A percentile compares a stretch with the other conserved stretches of the same genome.
Conservation (phyloP, 1,140 invertebrate genomes). For the Aphelinus atriplicis region DNA sequence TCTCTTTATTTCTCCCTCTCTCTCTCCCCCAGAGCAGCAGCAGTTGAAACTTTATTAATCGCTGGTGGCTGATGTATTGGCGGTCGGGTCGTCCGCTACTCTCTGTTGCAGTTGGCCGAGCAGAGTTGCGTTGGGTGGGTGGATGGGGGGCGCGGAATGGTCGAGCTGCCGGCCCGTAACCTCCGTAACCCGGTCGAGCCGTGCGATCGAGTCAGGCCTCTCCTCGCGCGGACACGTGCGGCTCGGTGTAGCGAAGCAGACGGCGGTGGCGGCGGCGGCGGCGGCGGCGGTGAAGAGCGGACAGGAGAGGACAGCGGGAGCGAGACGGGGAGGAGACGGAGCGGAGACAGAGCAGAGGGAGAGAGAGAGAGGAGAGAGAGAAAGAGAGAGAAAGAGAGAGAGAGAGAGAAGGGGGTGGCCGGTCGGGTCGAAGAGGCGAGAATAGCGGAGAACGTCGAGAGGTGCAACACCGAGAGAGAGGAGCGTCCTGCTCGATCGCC, state of each 20-base stretch:
- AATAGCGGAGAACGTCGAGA: conserved; percentile 57
- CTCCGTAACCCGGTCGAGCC: background rate
- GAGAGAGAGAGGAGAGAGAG: conserved; percentile 24
- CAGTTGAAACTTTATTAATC: no score
- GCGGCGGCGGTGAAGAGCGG: background rate
- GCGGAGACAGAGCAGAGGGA: background rate
- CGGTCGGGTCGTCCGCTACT: conserved; percentile 9
- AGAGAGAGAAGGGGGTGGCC: conserved; percentile 37
- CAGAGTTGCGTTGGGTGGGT: no score
- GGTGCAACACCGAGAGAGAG: conserved; percentile 61
- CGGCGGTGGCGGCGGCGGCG: conserved; percentile 19
- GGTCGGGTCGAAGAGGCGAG: conserved; percentile 40
- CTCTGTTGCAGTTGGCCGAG: no score
- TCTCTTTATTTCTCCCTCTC: conserved; percentile 1
- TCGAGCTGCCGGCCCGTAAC: no score
- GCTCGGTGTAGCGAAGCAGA: conserved; percentile 9
- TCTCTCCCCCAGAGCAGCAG: background rate
- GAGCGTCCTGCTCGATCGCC: conserved; percentile 66
- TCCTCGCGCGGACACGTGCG: background rate
- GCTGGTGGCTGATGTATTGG: no score
- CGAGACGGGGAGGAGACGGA: background rate
- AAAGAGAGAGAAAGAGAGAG: conserved; percentile 23
- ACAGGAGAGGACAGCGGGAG: conserved; percentile 17
- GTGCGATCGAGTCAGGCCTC: background rate
- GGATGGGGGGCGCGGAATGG: no score